Evolutionary conservation across 2,888 invertebrate genomes (phyloP).

Genomic region (Agonopterix subpropinquella): DNA sequence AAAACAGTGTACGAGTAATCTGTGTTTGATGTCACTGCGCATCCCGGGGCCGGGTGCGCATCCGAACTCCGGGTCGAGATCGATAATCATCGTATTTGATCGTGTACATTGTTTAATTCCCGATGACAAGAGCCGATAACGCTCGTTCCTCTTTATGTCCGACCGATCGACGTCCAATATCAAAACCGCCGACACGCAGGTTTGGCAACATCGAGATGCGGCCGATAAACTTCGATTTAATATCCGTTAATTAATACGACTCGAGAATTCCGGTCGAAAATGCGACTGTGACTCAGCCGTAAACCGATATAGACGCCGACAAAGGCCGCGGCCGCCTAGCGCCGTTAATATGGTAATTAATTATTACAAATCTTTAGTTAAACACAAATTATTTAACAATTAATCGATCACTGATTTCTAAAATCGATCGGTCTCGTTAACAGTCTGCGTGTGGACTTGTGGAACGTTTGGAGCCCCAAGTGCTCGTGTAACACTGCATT

Average conservation of each 20-base stretch:
- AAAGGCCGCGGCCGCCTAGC: slow-evolving; percentile 61
- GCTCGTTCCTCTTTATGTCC: slow-evolving; percentile 47
- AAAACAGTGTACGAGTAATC: slow-evolving; percentile 12
- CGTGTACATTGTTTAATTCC: slow-evolving; percentile 66
- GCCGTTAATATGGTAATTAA: slow-evolving; percentile 72
- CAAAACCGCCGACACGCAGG: slow-evolving; percentile 61
- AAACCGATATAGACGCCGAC: slow-evolving; percentile 63
- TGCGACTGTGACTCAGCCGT: slow-evolving; percentile 66
- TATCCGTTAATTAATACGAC: slow-evolving; percentile 74
- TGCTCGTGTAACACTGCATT: slow-evolving; percentile 34
- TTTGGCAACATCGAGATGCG: slow-evolving; percentile 71
- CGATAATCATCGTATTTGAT: slow-evolving; percentile 64
- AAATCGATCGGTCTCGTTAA: slow-evolving; percentile 10
- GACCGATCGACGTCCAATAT: slow-evolving; percentile 45
- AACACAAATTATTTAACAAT: slow-evolving; percentile 50
- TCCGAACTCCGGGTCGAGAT: slow-evolving; percentile 16
- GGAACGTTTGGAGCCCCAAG: slow-evolving; percentile 16
- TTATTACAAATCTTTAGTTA: slow-evolving; percentile 60
- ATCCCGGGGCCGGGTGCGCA: slow-evolving; percentile 11
- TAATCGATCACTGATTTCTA: slow-evolving; percentile 1
- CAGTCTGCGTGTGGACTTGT: slow-evolving; percentile 12
- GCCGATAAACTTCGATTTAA: slow-evolving; percentile 72
- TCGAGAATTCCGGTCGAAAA: slow-evolving; percentile 64
- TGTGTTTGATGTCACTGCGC: slow-evolving; percentile 11
- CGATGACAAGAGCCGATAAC: slow-evolving; percentile 68